Conservation (phyloP, 2,888 invertebrate genomes). For the Caenorhabditis sp. region DNA sequence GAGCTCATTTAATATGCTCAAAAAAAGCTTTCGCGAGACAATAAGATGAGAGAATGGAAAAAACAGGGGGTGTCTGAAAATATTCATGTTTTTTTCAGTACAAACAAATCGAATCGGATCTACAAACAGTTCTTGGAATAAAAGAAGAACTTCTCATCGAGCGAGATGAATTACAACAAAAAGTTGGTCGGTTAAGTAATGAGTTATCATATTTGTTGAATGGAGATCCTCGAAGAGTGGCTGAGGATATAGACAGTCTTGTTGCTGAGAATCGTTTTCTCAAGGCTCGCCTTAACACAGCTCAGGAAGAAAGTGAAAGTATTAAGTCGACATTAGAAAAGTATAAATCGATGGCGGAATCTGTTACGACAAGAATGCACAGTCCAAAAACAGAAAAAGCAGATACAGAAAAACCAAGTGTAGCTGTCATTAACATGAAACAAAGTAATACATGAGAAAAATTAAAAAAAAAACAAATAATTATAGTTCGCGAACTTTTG, state of each 20-base stretch:
- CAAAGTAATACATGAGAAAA: constrained; percentile 33
- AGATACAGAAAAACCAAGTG: constrained; percentile 42
- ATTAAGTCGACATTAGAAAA: constrained; percentile 58
- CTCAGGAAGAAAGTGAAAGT: constrained; percentile 76
- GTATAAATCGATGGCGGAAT: constrained; percentile 50
- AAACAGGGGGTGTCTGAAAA: not conserved
- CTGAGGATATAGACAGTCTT: constrained; percentile 55
- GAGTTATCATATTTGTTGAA: constrained; percentile 55
- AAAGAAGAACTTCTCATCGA: constrained; percentile 55
- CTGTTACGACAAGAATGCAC: constrained; percentile 3
- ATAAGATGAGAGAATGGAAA: not conserved
- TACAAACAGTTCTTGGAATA: constrained; percentile 48
- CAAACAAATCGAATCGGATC: constrained; percentile 50
- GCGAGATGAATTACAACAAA: constrained; percentile 44
- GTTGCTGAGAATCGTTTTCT: constrained; percentile 73
- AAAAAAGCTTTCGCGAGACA: not conserved
- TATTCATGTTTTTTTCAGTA: constrained; percentile 33
- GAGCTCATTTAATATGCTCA: too few species aligned
- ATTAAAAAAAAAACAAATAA: not conserved
- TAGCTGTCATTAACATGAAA: constrained; percentile 60
- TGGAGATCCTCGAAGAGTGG: constrained; percentile 53
- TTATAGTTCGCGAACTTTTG: constrained; percentile 54
- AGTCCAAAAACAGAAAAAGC: constrained; percentile 3
- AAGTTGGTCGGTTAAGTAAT: constrained; percentile 43
- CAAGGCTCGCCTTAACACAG: constrained; percentile 74